Percentiles rank a stretch among this genome's conserved stretches.
Conservation (phyloP, 1,140 invertebrate species). For the Leptoteleia sp. region DNA sequence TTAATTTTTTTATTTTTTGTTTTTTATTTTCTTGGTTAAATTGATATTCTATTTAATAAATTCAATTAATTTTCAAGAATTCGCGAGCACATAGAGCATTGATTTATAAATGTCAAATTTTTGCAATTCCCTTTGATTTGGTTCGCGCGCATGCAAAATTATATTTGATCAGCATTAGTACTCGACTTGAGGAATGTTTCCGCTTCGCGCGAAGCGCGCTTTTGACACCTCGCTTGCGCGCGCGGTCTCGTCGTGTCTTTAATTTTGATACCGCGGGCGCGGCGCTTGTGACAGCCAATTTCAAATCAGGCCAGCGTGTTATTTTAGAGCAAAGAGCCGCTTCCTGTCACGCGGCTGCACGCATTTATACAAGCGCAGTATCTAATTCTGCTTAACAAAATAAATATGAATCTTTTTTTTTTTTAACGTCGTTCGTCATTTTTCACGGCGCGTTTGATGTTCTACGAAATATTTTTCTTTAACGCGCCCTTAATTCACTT, state of each 20-base stretch:
- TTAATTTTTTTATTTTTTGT: no score
- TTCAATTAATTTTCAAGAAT: no score
- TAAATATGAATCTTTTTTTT: no score
- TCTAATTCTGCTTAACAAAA: slow-evolving; percentile 32
- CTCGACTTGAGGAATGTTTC: slow-evolving; percentile 10
- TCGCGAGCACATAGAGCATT: no score
- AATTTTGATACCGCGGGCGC: slow-evolving; percentile 12
- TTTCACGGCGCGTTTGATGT: no score
- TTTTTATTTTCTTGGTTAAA: no score
- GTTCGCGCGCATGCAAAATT: slow-evolving; percentile 11
- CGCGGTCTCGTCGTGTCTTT: slow-evolving; percentile 8
- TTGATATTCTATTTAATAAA: no score
- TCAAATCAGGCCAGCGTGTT: slow-evolving; percentile 43
- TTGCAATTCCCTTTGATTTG: slow-evolving; percentile 15
- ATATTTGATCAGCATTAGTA: slow-evolving; percentile 29
- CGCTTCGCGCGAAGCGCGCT: slow-evolving; percentile 21
- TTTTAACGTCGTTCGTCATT: no score
- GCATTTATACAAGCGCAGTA: slow-evolving; percentile 2
- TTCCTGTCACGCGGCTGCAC: slow-evolving; percentile 23
- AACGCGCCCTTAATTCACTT: no score
- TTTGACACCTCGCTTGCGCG: slow-evolving; percentile 22
- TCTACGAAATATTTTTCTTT: no score
- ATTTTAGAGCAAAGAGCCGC: slow-evolving; percentile 34
- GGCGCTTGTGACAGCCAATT: slow-evolving; percentile 18
- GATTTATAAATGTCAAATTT: slow-evolving; percentile 10